Conservation (phyloP, 2,797 vertebrate species). For the Molossus molossus region DNA sequence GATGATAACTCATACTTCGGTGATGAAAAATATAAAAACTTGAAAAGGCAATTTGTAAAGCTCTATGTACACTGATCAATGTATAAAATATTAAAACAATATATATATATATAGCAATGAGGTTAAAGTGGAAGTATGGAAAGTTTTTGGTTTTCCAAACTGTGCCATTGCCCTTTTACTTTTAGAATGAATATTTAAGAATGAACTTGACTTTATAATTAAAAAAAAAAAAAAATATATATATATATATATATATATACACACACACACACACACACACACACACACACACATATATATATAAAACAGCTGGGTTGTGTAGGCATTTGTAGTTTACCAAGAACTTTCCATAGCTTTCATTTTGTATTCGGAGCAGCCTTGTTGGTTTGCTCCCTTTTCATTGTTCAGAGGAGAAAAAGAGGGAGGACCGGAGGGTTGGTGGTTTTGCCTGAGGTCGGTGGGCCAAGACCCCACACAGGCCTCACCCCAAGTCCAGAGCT, state of each 20-base stretch:
- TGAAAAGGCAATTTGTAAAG: not conserved
- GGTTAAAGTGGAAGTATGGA: not conserved
- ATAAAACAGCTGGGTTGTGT: not conserved
- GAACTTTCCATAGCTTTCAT: not conserved
- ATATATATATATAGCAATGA: not conserved
- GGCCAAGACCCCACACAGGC: not conserved
- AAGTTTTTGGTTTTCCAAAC: not conserved
- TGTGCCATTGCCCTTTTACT: not conserved
- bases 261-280: not conserved
- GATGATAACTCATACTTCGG: too few relatives aligned
- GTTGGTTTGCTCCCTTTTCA: not conserved
- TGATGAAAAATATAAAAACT: not conserved
- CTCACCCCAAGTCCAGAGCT: not conserved
- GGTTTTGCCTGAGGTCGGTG: not conserved
- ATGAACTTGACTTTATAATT: slow-evolving; percentile 2
- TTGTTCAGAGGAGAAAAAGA: not conserved
- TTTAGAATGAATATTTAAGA: slow-evolving; percentile 52
- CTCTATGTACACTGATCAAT: fast-evolving
- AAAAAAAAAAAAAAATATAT: not conserved
- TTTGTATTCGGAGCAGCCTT: slow-evolving; percentile 4
- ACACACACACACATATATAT: not conserved
- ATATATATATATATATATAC: not conserved
- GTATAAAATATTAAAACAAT: not conserved
- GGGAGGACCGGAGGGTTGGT: not conserved
- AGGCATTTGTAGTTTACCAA: not conserved